Percentiles rank a stretch among this genome's conserved stretches.
phyloP scores from a whole-genome alignment of 2,888 invertebrate species.

The Torymus auratus region DNA sequence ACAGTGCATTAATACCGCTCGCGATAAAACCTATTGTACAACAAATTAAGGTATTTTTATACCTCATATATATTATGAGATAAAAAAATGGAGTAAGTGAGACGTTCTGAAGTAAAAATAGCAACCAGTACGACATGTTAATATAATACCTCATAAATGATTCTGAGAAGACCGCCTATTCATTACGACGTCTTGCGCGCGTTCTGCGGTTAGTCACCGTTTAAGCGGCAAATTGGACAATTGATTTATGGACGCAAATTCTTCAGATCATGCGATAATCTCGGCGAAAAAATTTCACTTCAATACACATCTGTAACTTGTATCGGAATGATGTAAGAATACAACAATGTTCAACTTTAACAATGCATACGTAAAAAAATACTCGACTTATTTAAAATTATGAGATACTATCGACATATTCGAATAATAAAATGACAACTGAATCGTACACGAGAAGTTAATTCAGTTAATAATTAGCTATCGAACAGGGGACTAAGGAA shows the following conservation, averaged over 20 bases:
- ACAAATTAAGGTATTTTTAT: too few species aligned
- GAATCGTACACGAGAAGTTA: too few species aligned
- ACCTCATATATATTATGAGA: too few species aligned
- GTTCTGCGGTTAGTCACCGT: slow-evolving; percentile 64
- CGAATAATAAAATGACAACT: too few species aligned
- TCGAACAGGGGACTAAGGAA: not conserved
- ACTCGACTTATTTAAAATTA: too few species aligned
- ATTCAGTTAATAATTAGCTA: slow-evolving; percentile 6
- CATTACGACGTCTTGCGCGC: not conserved
- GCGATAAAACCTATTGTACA: too few species aligned
- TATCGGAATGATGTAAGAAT: not conserved
- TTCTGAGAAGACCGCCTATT: slow-evolving; percentile 32
- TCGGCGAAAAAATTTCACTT: slow-evolving; percentile 9
- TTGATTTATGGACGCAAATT: slow-evolving; percentile 50
- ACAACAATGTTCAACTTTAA: not conserved
- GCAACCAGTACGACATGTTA: not conserved
- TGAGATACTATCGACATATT: too few species aligned
- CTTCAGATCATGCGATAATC: slow-evolving; percentile 26
- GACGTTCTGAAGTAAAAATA: slow-evolving; percentile 14
- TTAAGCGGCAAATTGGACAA: slow-evolving; percentile 57
- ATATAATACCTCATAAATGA: slow-evolving; percentile 25
- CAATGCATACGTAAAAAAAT: too few species aligned
- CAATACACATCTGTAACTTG: not conserved
- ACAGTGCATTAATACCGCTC: not conserved
- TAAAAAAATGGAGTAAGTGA: too few species aligned